Evolutionary conservation across 1,140 invertebrate genomes (phyloP).

Genomic region (Tetragnatha versicolor): DNA sequence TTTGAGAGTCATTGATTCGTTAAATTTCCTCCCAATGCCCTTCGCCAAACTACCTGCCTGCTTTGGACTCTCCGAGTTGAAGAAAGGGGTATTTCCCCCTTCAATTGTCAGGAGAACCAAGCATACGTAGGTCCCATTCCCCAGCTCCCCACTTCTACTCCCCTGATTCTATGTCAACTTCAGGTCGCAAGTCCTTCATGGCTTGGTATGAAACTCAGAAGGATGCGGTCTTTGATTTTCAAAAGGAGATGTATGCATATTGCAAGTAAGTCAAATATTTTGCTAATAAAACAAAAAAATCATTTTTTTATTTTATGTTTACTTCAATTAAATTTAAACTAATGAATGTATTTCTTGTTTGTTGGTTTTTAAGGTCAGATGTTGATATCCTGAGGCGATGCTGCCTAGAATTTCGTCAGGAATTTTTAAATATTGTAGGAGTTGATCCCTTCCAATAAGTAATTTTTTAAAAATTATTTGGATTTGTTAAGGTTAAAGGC

Average conservation of each 20-base stretch:
- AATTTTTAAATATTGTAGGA: neutral
- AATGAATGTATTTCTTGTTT: too few relatives aligned
- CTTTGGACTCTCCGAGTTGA: slow-evolving; percentile 28
- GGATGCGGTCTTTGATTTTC: neutral
- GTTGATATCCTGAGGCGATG: slow-evolving; percentile 24
- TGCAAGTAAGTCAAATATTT: neutral
- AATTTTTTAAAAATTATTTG: too few relatives aligned
- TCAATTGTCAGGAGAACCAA: slow-evolving; percentile 41
- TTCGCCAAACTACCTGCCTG: slow-evolving; percentile 16
- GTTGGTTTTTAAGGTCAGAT: slow-evolving; percentile 27
- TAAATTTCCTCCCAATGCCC: slow-evolving; percentile 53
- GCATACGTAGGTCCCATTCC: neutral
- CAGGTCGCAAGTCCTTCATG: neutral
- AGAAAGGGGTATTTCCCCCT: slow-evolving; percentile 40
- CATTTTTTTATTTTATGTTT: too few relatives aligned
- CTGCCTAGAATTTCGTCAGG: slow-evolving; percentile 19
- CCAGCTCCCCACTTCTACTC: neutral
- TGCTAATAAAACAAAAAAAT: too few relatives aligned
- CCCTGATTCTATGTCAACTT: neutral
- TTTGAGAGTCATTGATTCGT: neutral
- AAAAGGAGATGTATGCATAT: neutral
- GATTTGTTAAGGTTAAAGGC: too few relatives aligned
- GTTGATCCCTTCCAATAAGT: slow-evolving; percentile 38
- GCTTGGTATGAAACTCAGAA: neutral
- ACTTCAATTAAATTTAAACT: too few relatives aligned